Conservation (phyloP, 2,888 invertebrate species). For the Drosophila monieri region DNA sequence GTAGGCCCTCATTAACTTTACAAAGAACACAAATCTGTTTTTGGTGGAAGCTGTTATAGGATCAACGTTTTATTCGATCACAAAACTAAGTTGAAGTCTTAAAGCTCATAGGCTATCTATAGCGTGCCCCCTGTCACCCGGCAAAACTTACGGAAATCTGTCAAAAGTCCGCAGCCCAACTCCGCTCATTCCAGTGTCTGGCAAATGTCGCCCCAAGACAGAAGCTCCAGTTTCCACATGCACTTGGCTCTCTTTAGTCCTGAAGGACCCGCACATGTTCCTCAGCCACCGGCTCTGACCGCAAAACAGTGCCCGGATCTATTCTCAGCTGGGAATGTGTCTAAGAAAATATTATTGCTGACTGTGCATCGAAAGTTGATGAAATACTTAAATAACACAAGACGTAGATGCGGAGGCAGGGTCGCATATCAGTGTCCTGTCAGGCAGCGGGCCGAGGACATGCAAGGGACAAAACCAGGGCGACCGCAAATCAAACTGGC, state of each 20-base stretch:
- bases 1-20: not conserved
- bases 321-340: conserved; percentile 42
- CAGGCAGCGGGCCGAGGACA: conserved; percentile 59
- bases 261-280: conserved; percentile 49
- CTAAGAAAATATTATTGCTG: conserved; percentile 76
- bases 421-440: conserved; percentile 80
- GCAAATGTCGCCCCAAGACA: conserved; percentile 67
- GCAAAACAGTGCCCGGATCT: conserved; percentile 49
- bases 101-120: not conserved
- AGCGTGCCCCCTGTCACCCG: conserved; percentile 28
- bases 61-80: not conserved
- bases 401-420: conserved; percentile 47
- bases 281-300: conserved; percentile 50
- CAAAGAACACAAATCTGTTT: not conserved
- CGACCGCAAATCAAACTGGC: conserved; percentile 75
- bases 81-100: not conserved
- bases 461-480: conserved; percentile 44
- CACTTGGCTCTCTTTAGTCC: conserved; percentile 43
- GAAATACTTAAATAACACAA: conserved; percentile 47
- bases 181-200: conserved; percentile 43
- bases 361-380: conserved; percentile 60
- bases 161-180: conserved; percentile 63
- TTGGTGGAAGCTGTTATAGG: not conserved
- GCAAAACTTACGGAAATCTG: conserved; percentile 67
- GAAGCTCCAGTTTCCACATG: conserved; percentile 46